phyloP scores from a whole-genome alignment of 1,140 invertebrate species.

The Macrocentrus cingulum region DNA sequence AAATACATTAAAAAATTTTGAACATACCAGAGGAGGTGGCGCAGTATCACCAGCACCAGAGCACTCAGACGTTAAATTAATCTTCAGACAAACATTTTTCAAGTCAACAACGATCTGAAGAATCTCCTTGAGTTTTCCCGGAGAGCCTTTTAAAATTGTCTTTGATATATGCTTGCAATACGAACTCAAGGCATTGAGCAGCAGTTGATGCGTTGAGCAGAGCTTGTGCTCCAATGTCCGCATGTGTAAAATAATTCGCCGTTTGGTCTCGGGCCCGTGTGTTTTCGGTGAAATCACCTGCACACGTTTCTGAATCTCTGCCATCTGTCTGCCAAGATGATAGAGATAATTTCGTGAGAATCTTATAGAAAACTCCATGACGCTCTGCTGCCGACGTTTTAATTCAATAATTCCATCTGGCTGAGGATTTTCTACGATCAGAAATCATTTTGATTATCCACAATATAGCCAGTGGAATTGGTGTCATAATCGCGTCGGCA shows the following conservation, averaged over 20 bases:
- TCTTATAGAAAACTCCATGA: slow-evolving; percentile 49
- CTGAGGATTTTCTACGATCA: slow-evolving; percentile 37
- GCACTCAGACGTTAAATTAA: slow-evolving; percentile 44
- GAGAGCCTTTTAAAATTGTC: slow-evolving; percentile 45
- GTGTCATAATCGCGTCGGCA: slow-evolving; percentile 90
- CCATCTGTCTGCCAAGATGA: slow-evolving; percentile 47
- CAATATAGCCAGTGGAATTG: slow-evolving; percentile 74
- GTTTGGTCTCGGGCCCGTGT: slow-evolving; percentile 36
- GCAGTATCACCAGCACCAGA: slow-evolving; percentile 47
- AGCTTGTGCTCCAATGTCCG: slow-evolving; percentile 52
- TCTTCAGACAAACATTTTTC: slow-evolving; percentile 42
- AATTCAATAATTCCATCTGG: slow-evolving; percentile 53
- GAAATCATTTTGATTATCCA: slow-evolving; percentile 55
- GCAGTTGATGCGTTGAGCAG: slow-evolving; percentile 47
- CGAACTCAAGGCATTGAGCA: slow-evolving; percentile 47
- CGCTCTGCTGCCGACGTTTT: slow-evolving; percentile 46
- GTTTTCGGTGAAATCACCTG: slow-evolving; percentile 33
- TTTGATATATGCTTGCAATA: slow-evolving; percentile 54
- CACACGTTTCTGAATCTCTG: slow-evolving; percentile 46
- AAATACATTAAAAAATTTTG: slow-evolving; percentile 10
- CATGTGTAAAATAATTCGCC: slow-evolving; percentile 40
- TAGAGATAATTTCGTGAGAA: slow-evolving; percentile 57
- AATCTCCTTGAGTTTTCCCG: slow-evolving; percentile 50
- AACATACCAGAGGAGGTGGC: slow-evolving; percentile 39
- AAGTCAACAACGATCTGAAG: slow-evolving; percentile 46